Evolutionary conservation across 2,113 vertebrate genomes (phyloP).

Genomic region (Tyrannus savana): DNA sequence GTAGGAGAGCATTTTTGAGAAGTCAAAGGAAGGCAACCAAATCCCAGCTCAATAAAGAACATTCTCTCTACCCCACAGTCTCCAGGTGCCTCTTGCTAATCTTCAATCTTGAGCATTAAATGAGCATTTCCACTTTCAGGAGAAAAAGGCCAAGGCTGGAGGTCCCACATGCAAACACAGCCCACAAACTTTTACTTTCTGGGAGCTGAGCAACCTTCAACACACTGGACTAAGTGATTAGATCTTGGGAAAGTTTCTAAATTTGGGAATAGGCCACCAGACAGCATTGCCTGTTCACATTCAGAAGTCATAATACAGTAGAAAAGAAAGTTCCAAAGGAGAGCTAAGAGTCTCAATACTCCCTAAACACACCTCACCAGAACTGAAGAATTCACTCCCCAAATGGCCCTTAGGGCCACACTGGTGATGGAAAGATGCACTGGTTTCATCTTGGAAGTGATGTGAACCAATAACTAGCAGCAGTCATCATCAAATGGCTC

Average conservation of each 20-base stretch:
- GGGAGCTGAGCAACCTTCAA: background rate
- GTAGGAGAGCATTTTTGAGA: background rate
- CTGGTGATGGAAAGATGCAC: background rate
- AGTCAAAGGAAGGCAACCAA: background rate
- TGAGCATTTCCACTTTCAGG: background rate
- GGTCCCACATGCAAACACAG: background rate
- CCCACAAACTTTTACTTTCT: background rate
- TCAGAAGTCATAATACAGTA: background rate
- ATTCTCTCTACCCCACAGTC: background rate
- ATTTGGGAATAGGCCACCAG: background rate
- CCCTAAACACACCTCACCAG: background rate
- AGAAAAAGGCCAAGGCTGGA: background rate
- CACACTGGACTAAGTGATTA: background rate
- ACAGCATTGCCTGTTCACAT: background rate
- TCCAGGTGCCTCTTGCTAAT: background rate
- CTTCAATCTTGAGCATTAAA: background rate
- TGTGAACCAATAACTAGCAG: background rate
- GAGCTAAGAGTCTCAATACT: background rate
- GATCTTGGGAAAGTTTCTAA: background rate
- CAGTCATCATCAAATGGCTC: background rate
- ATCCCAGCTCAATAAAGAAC: background rate
- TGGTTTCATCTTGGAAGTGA: background rate
- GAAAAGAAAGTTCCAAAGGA: background rate
- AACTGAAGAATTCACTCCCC: rapidly evolving
- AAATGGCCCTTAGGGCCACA: background rate